Evolutionary conservation across 2,888 invertebrate species (phyloP), one percentile per base, ranked within the genome.

Genomic region (Hyalella azteca): DNA sequence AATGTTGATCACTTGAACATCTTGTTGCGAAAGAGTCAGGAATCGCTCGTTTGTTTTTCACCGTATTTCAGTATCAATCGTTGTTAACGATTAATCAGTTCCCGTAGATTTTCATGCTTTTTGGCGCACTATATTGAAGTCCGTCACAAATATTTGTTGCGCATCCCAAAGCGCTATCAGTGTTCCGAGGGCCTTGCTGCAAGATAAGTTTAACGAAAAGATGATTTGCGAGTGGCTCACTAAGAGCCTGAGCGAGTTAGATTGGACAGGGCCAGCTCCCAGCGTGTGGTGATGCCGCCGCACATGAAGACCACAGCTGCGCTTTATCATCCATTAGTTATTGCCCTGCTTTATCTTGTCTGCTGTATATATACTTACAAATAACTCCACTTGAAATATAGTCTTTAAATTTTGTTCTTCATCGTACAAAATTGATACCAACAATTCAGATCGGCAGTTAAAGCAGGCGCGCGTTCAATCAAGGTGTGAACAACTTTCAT

Each of bases 391-490:
- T 19, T 66, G 66, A 66, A 36, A 29, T 66, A 66, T 66, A 36
- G 66, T 36, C 36, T 36, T 66, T 66, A 66, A 66, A 32, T 66
- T 66, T 36, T 36, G 66, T 36, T 36, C 36, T 66, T 66, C 66
- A 66, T 66, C 15, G n/a, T 66, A 36, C 36, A 66, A 66, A 36
- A 36, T 66, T 66, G 36, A 66, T 66, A 36, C 66, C 36, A 36
- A 22, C 11, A 13, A 5, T 39, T 66, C 66, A 7, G 26, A 26
- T 26, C 54, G 26, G 29, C 26, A 5, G 54, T 26, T 22, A 22
- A 22, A 22, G 54, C 54, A 26, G 9, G 54, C 45, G 9, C 13
- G 22, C 54, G 54, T 26, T 22, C 54, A 9, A 22, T 22, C 4
- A 26, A 26, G 54, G 54, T 13, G 22, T 9, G 26, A 26, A 54